These are phyloP conservation scores for Champsocephalus esox DNA, from an alignment of 2,797 vertebrate genomes.

Conservation along the genomic window DNA sequence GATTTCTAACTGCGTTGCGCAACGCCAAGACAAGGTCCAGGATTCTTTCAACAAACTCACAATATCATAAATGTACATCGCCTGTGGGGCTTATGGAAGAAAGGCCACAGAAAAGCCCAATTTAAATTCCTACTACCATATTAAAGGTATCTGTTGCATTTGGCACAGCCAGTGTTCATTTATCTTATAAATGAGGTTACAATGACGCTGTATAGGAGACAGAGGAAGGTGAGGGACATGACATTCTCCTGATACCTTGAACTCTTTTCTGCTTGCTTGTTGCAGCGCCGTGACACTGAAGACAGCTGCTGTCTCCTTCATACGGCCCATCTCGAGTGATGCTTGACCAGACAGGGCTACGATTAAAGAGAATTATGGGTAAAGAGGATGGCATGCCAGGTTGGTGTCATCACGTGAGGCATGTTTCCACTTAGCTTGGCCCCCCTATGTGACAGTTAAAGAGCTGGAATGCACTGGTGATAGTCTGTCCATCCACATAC, in stretches of 20 bases:
- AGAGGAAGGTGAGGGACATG: slow-evolving; percentile 5
- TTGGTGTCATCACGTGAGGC: slow-evolving; percentile 43
- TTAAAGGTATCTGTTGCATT: slow-evolving; percentile 18
- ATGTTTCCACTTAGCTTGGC: slow-evolving; percentile 49
- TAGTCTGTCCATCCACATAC: neutral
- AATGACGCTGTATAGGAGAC: slow-evolving; percentile 7
- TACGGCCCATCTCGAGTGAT: slow-evolving; percentile 42
- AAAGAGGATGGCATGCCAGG: slow-evolving; percentile 30
- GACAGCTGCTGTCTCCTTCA: slow-evolving; percentile 38
- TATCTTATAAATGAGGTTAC: slow-evolving; percentile 34
- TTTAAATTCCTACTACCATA: slow-evolving; percentile 25
- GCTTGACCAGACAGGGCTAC: slow-evolving; percentile 23
- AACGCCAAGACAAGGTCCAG: slow-evolving; percentile 37
- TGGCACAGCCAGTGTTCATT: slow-evolving; percentile 20
- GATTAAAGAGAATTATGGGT: slow-evolving; percentile 55
- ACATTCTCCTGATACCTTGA: slow-evolving; percentile 11
- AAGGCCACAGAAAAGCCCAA: neutral
- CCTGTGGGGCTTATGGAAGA: slow-evolving; percentile 14
- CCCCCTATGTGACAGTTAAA: slow-evolving; percentile 47
- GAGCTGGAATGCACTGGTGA: neutral
- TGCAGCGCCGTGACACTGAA: slow-evolving; percentile 9
- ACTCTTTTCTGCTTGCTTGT: neutral
- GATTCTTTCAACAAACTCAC: slow-evolving; percentile 34
- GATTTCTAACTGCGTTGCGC: slow-evolving; percentile 30
- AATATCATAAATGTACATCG: slow-evolving; percentile 30